Percentiles rank a stretch among this genome's conserved stretches.
Evolutionary conservation across 2,113 vertebrate species (phyloP).

Genomic region (Pterocles orientalis): DNA sequence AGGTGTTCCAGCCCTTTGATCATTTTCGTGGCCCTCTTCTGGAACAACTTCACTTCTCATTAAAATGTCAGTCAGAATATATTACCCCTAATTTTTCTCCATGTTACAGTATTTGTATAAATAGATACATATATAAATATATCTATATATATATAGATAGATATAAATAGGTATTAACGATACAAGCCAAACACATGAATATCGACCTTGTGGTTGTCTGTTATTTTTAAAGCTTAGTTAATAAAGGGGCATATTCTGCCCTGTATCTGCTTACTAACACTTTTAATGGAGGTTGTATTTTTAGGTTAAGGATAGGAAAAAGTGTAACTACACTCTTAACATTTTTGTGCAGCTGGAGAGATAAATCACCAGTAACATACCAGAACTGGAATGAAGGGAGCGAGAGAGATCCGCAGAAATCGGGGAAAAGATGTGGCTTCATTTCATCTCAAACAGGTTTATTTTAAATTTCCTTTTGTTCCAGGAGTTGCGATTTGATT

Average conservation of each 20-base stretch:
- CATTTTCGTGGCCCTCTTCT: no score
- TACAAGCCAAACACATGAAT: neutral
- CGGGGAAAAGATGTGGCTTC: constrained; percentile 78
- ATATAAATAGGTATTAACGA: neutral
- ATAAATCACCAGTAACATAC: constrained; percentile 81
- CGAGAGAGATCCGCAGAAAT: neutral
- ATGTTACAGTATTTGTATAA: neutral
- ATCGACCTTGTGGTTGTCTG: neutral
- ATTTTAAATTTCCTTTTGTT: constrained; percentile 19
- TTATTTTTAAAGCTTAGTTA: neutral
- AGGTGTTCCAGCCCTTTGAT: no score
- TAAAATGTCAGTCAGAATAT: neutral
- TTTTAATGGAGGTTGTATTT: neutral
- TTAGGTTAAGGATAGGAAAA: neutral
- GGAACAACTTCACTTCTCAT: neutral
- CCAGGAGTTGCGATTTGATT: neutral
- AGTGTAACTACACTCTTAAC: neutral
- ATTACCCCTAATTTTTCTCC: neutral
- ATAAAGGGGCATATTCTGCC: neutral
- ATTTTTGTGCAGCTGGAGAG: constrained; percentile 84
- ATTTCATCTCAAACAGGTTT: constrained; percentile 88
- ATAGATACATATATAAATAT: no score
- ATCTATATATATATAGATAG: no score
- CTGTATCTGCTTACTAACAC: neutral
- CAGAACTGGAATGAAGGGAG: constrained; percentile 83